These are phyloP conservation scores for Xestia ashworthii DNA, from an alignment of 2,888 invertebrate species.

Conservation along the genomic window DNA sequence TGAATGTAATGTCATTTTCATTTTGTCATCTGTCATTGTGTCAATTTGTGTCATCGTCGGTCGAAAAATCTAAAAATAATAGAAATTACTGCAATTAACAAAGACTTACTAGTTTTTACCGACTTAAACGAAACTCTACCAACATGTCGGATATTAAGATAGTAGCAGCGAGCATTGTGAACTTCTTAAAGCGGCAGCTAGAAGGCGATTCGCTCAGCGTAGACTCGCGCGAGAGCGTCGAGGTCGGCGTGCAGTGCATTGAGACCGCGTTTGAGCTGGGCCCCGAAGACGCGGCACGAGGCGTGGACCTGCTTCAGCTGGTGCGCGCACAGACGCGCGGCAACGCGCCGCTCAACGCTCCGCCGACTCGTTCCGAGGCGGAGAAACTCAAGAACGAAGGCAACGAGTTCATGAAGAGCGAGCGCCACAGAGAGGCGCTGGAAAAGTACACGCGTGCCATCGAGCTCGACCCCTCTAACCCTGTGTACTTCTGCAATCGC, in stretches of 20 bases:
- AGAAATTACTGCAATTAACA: constrained; percentile 58
- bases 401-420: constrained; percentile 96
- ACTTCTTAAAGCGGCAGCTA: constrained; percentile 90
- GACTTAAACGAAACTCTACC: constrained; percentile 24
- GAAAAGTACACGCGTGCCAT: constrained; percentile 97
- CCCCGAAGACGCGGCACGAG: constrained; percentile 82
- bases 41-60: constrained; percentile 62
- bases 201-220: constrained; percentile 85
- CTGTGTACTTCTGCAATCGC: constrained; percentile 99
- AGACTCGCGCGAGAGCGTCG: constrained; percentile 94
- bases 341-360: constrained; percentile 41
- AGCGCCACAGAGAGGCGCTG: constrained; percentile 95
- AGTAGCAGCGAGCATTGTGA: constrained; percentile 90
- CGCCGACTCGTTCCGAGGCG: constrained; percentile 91
- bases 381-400: constrained; percentile 97
- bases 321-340: constrained; percentile 74
- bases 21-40: constrained; percentile 67
- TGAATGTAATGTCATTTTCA: constrained; percentile 64
- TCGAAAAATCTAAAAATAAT: constrained; percentile 74
- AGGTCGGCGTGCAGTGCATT: constrained; percentile 98
- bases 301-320: constrained; percentile 81
- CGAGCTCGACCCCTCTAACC: constrained; percentile 95
- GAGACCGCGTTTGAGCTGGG: constrained; percentile 96
- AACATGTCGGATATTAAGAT: constrained; percentile 84
- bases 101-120: constrained; percentile 37